Conservation (phyloP, 2,113 vertebrate genomes). For the Camelus bactrianus region DNA sequence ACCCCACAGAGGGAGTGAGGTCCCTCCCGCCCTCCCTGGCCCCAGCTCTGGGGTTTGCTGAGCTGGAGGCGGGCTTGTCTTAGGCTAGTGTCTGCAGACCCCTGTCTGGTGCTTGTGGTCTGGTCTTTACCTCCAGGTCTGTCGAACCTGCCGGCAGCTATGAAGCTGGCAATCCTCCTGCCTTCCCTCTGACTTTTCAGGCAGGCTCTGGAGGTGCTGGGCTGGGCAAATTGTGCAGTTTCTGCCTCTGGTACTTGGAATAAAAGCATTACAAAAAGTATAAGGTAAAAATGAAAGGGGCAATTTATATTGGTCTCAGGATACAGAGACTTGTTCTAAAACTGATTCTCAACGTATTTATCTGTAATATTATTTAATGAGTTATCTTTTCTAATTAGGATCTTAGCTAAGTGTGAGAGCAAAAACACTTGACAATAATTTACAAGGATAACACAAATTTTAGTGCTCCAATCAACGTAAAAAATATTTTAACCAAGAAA, state of each 20-base stretch:
- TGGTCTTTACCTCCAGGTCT: neutral
- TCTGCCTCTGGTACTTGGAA: neutral
- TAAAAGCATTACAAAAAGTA: neutral
- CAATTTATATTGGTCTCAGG: neutral
- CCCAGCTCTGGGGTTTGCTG: neutral
- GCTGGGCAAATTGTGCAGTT: neutral
- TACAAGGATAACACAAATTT: neutral
- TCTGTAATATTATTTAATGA: neutral
- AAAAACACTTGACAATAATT: neutral
- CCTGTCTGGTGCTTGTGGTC: neutral
- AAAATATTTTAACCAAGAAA: neutral
- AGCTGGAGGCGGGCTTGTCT: neutral
- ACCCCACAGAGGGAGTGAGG: neutral
- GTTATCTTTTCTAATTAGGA: neutral
- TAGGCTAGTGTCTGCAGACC: accelerated
- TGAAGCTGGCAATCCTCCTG: neutral
- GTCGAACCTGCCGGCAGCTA: neutral
- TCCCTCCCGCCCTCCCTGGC: too few species aligned
- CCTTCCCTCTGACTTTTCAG: neutral
- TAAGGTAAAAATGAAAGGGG: neutral
- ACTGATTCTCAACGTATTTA: neutral
- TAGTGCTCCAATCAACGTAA: neutral
- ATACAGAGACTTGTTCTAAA: neutral
- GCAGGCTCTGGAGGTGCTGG: neutral
- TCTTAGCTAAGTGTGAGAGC: neutral